These are phyloP conservation scores for Dicentrarchus labrax DNA, from an alignment of 2,113 vertebrate genomes.

Conservation along the genomic window DNA sequence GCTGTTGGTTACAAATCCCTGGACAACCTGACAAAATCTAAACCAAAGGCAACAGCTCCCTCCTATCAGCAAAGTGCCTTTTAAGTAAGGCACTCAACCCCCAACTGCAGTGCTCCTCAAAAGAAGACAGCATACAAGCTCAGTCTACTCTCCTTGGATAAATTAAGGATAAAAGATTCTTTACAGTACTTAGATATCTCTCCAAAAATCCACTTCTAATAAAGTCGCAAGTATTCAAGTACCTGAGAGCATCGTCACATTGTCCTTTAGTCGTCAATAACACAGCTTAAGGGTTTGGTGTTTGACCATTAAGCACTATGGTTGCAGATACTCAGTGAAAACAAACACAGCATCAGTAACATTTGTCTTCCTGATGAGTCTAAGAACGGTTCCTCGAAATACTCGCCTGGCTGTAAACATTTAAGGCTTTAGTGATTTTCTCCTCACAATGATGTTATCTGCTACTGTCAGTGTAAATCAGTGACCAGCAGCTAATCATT, in stretches of 20 bases:
- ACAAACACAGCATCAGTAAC: constrained; percentile 11
- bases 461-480: background rate
- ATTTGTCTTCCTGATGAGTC: background rate
- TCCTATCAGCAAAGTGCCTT: constrained; percentile 12
- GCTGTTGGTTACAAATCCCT: background rate
- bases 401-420: constrained; percentile 61
- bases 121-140: constrained; percentile 4
- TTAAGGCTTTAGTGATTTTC: constrained; percentile 61
- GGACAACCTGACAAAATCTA: constrained; percentile 35
- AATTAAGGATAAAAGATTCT: constrained; percentile 13
- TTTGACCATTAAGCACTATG: constrained; percentile 29
- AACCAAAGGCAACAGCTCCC: background rate
- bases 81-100: constrained; percentile 33
- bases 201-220: constrained; percentile 26
- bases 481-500: constrained; percentile 22
- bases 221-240: constrained; percentile 72
- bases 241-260: constrained; percentile 65
- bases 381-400: constrained; percentile 5
- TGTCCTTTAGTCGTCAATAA: constrained; percentile 14
- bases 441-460: constrained; percentile 43
- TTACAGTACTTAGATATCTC: constrained; percentile 80
- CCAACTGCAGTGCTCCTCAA: background rate
- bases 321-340: constrained; percentile 26
- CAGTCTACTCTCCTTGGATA: constrained; percentile 20
- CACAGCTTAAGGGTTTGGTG: constrained; percentile 21